These are phyloP conservation scores for Drosophila maculinotata DNA, from an alignment of 2,888 invertebrate genomes.

Conservation along the genomic window DNA sequence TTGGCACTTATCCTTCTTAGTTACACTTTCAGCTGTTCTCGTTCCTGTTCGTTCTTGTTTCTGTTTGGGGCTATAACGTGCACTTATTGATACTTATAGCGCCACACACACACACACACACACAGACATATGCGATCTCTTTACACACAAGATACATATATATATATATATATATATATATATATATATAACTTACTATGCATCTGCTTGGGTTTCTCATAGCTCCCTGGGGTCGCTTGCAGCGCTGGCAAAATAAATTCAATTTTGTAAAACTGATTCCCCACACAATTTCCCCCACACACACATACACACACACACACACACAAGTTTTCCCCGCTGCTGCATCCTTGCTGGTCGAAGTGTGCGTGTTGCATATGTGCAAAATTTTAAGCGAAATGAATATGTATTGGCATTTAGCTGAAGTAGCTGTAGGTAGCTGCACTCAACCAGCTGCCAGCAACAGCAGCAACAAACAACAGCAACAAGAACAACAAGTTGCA, in stretches of 20 bases:
- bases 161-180: constrained; percentile 5
- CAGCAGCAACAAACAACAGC: constrained; percentile 35
- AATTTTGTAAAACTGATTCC: constrained; percentile 80
- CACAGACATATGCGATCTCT: constrained; percentile 4
- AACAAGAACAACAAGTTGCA: constrained; percentile 32
- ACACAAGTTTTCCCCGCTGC: constrained; percentile 1
- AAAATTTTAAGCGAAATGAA: constrained; percentile 76
- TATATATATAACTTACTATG: constrained; percentile 15
- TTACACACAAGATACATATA: neutral
- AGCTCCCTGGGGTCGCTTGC: constrained; percentile 63
- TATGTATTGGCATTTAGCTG: constrained; percentile 78
- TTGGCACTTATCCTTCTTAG: constrained; percentile 77
- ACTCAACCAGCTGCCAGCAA: constrained; percentile 40
- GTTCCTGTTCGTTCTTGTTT: constrained; percentile 35
- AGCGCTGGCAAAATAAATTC: constrained; percentile 77
- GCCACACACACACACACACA: constrained; percentile 48
- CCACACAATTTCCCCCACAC: constrained; percentile 73
- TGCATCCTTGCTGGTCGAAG: constrained; percentile 27
- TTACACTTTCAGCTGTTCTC: constrained; percentile 68
- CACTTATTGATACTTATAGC: constrained; percentile 79
- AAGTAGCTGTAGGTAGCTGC: constrained; percentile 67
- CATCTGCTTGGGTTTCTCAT: constrained; percentile 55
- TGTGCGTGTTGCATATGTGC: constrained; percentile 72
- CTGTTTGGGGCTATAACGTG: constrained; percentile 55
- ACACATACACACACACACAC: constrained; percentile 7